Conservation (phyloP, 1,140 invertebrate species). For the Eriocheir sinensis region DNA sequence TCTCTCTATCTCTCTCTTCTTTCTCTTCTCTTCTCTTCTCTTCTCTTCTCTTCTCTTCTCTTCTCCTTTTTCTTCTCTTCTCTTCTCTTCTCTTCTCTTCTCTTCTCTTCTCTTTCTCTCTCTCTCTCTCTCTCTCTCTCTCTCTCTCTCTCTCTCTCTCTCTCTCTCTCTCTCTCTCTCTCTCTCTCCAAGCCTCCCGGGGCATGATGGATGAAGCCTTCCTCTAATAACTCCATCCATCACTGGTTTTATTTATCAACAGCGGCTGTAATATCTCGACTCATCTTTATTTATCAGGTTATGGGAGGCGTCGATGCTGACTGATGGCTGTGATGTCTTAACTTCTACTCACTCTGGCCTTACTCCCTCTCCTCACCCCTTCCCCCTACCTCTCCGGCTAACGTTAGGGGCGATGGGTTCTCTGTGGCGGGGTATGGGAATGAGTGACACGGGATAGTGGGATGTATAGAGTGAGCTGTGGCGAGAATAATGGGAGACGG, state of each 20-base stretch:
- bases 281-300: constrained; percentile 26
- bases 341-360: not conserved
- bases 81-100: not conserved
- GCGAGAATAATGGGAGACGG: no score
- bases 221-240: not conserved
- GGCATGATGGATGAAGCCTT: not conserved
- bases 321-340: constrained; percentile 3
- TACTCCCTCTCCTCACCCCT: not conserved
- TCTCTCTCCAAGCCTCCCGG: not conserved
- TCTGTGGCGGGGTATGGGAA: not conserved
- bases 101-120: not conserved
- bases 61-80: not conserved
- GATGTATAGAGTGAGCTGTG: no score
- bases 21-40: no score
- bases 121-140: constrained; percentile 23
- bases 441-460: not conserved
- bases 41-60: not conserved
- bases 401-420: no score
- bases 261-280: not conserved
- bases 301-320: not conserved
- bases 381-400: not conserved
- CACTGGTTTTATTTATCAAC: not conserved
- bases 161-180: no score
- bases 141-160: no score
- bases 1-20: no score